Base-by-base conservation (phyloP, 2,888 invertebrate species). In the Chromoteleia sp. region DNA sequence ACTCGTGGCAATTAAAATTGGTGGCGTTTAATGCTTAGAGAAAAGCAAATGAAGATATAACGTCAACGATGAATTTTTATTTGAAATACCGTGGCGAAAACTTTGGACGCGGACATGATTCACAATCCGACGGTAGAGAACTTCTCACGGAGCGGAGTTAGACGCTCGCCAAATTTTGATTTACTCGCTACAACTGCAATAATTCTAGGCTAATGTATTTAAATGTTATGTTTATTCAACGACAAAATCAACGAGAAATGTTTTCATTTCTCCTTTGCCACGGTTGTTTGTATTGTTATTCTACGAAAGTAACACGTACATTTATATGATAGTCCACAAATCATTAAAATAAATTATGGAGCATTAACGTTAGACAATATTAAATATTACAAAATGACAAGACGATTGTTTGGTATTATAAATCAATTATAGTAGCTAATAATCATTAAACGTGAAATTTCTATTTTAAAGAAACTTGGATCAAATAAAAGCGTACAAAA, bases 151-250 rank as follows among this genome's bases (percentile, higher is more conserved):
- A 41, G 45, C 52, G 19, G 61, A 61, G 56, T 61, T 59, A 71
- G 67, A 14, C 67, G 76, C 82, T 76, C 76, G 79, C 82, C 82
- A 80, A 82, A 82, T 82, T 80, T 82, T 82, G 82, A 82, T 82
- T 82, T 82, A 82, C 82, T 76, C 19, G 19, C 71, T 75, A 75
- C 82, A 82, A 82, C 82, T 78, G 82, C 74, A 82, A 82, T 82
- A 82, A 82, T 82, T 78, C 82, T 71, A 71, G 82, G 82, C 78
- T 82, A 75, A 82, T 82, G 82, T 79, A 82, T 78, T 82, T 75
- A 59, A 82, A 79, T 79, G 82, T 71, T 75, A 79, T 75, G 82
- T 82, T 82, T 82, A 74, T 78, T 78, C 82, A 67, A 82, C 74
- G 82, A 75, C 78, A 78, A 78, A 82, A 75, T 82, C 75, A 78